phyloP scores from a whole-genome alignment of 2,888 invertebrate species.

The Drosophila siamana region DNA sequence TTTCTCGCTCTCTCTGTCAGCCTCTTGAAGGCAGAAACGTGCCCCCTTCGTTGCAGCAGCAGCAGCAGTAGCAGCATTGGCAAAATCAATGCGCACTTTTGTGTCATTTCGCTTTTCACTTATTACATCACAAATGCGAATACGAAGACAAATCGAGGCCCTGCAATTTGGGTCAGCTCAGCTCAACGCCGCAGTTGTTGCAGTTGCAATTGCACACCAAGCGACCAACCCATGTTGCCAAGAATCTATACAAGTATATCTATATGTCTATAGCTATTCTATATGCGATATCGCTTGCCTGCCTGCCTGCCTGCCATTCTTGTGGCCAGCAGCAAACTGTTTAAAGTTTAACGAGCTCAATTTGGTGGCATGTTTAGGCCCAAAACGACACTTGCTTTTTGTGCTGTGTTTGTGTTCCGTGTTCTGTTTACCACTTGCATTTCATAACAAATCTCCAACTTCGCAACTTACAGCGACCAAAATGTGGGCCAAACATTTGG shows the following conservation, averaged over 20 bases:
- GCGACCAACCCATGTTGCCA: conserved; percentile 38
- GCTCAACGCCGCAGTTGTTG: neutral
- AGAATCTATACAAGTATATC: conserved; percentile 37
- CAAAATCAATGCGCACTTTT: conserved; percentile 73
- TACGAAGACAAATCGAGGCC: conserved; percentile 51
- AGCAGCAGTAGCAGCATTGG: conserved; percentile 11
- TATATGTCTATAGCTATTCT: conserved; percentile 6
- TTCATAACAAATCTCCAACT: conserved; percentile 6
- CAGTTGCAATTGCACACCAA: too few species aligned
- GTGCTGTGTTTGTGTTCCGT: neutral
- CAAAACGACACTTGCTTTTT: conserved; percentile 28
- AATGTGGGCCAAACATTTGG: conserved; percentile 5
- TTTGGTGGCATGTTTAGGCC: neutral
- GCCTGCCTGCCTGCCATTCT: too few species aligned
- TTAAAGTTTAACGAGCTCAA: conserved; percentile 49
- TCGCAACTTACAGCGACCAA: neutral
- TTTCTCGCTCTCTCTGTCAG: neutral
- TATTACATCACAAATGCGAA: conserved; percentile 69
- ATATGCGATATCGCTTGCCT: conserved; percentile 6
- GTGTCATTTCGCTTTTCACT: conserved; percentile 74
- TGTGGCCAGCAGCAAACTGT: too few species aligned
- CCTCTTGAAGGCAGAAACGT: neutral
- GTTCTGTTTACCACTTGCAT: neutral
- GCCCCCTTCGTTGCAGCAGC: neutral
- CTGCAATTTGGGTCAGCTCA: conserved; percentile 59